These are phyloP conservation scores for Cyanocitta stelleri DNA, from an alignment of 2,113 vertebrate species.

Conservation along the genomic window DNA sequence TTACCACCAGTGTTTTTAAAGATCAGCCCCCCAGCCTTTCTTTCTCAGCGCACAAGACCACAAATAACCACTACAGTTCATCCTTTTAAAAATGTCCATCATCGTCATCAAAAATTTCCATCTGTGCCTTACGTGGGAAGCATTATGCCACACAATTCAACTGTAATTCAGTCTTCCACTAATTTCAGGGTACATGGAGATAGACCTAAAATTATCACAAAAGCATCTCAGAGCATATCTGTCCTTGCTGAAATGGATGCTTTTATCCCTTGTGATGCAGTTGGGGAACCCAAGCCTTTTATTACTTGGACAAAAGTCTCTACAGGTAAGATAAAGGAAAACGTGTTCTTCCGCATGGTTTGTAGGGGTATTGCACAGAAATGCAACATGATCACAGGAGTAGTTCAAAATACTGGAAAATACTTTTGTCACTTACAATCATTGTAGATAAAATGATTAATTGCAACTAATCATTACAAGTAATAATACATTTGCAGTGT, in stretches of 20 bases:
- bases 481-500: neutral
- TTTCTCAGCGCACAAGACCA: neutral
- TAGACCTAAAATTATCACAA: conserved; percentile 75
- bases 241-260: conserved; percentile 77
- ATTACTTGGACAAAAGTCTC: conserved; percentile 88
- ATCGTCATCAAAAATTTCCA: conserved; percentile 2
- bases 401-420: neutral
- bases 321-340: conserved; percentile 74
- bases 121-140: conserved; percentile 24
- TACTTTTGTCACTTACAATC: neutral
- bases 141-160: neutral
- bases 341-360: rapidly evolving
- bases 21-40: neutral
- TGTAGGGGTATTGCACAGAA: neutral
- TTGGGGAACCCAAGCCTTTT: conserved; percentile 80
- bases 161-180: conserved; percentile 15
- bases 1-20: neutral
- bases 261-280: conserved; percentile 79
- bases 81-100: conserved; percentile 8
- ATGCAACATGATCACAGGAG: neutral
- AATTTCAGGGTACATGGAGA: conserved; percentile 42
- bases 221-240: conserved; percentile 63
- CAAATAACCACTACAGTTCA: neutral
- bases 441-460: neutral
- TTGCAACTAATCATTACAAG: neutral